Evolutionary conservation across 2,797 vertebrate genomes (phyloP).

Genomic region (Crocodylus rhombifer): DNA sequence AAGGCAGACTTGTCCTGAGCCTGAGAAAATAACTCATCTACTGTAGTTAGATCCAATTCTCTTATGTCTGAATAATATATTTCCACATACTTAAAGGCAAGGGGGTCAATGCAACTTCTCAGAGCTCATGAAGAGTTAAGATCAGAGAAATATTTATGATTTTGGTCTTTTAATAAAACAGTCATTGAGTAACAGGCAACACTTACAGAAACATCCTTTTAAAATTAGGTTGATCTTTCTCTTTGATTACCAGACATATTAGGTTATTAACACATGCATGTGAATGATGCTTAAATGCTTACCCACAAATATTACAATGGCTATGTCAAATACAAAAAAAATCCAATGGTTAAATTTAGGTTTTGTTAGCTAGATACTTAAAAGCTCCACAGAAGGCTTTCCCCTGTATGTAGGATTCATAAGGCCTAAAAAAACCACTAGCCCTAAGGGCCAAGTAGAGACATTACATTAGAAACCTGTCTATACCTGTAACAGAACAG

Average conservation of each 20-base stretch:
- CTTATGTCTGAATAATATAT: not conserved
- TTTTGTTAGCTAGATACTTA: not conserved
- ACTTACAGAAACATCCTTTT: no score
- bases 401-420: not conserved
- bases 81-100: not conserved
- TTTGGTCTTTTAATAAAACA: not conserved
- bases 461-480: no score
- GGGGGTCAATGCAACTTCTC: not conserved
- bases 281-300: not conserved
- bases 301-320: not conserved
- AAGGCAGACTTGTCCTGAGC: not conserved
- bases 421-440: not conserved
- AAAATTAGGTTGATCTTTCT: not conserved
- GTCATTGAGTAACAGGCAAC: no score
- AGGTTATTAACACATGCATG: not conserved
- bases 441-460: no score
- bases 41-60: not conserved
- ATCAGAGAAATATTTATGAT: not conserved
- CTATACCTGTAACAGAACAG: no score
- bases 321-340: not conserved
- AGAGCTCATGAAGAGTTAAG: not conserved
- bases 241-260: not conserved
- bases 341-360: not conserved
- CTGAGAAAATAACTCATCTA: not conserved
- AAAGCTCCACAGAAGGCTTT: not conserved